Evolutionary conservation across 2,797 vertebrate genomes (phyloP), one percentile per base, ranked within the genome.

Genomic region (Notolabrus celidotus): DNA sequence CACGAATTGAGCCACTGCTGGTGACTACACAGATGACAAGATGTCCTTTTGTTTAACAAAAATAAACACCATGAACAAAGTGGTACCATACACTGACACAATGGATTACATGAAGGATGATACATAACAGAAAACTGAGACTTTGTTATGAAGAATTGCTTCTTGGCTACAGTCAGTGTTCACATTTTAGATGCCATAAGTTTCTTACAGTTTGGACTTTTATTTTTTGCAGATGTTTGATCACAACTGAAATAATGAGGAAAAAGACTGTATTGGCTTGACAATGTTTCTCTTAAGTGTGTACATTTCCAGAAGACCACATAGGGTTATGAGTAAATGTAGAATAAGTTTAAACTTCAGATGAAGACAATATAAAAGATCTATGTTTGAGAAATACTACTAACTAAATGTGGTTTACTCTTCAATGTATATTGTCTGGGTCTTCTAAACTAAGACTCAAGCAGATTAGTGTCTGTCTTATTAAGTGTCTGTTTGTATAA

Each of bases 161-260:
- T 74, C 62, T 65, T 51, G 53, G 58, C 74, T 74, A 46, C 71
- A 79, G 60, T 78, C 86, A 86, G 83, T 90, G 85, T 90, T 89
- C 75, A 78, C 65, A 67, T 33, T 69, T 46, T 22, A 68, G 31
- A 74, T 50, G 41, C 11, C 38, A 45, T 45, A 19, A 2, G 10
- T 49, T 58, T 62, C 51, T 57, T 42, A 50, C 46, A 43, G 42
- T 57, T 72, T 63, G 53, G 73, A 46, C 19, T 46, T 22, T 61
- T 36, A n/a, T 36, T 34, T 20, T 62, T 67, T 46, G 22, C 47
- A 69, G 52, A 66, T 50, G 14, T 42, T 17, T 22, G n/a, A 49
- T 50, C 56, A 67, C 19, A 29, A 23, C 33, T 34, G 69, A 60
- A 31, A 33, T 23, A 59, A 72, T 54, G 46, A 82, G 69, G 36